Conservation (phyloP, 2,888 invertebrate species). For the Torymus texanus region DNA sequence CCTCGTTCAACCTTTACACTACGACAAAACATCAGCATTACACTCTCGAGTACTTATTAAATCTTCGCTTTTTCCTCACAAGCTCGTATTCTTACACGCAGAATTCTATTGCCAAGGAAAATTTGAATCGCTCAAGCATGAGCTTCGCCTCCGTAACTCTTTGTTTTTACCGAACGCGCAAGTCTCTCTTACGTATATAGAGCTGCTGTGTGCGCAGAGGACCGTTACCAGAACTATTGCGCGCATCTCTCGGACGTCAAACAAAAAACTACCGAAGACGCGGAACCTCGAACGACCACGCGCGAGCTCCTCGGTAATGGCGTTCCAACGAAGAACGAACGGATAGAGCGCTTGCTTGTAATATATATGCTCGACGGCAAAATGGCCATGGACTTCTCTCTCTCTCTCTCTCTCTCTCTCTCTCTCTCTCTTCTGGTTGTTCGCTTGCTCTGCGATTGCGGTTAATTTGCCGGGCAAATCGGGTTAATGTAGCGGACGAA, state of each 20-base stretch:
- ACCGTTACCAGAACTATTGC: slow-evolving; percentile 16
- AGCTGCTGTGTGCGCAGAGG: not conserved
- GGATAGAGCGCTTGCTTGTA: slow-evolving; percentile 45
- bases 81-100: too few species aligned
- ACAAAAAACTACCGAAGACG: slow-evolving; percentile 57
- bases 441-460: slow-evolving; percentile 68
- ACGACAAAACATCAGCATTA: too few species aligned
- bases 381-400: slow-evolving; percentile 42
- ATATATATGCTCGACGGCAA: slow-evolving; percentile 48
- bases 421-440: slow-evolving; percentile 58
- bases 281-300: too few species aligned
- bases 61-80: too few species aligned
- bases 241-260: slow-evolving; percentile 67
- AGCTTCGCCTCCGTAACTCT: slow-evolving; percentile 39
- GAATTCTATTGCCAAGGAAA: slow-evolving; percentile 9
- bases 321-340: slow-evolving; percentile 44
- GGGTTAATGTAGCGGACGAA: slow-evolving; percentile 74
- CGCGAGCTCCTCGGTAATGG: slow-evolving; percentile 42
- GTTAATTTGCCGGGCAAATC: slow-evolving; percentile 74
- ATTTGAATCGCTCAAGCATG: slow-evolving; percentile 41
- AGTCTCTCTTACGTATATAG: not conserved
- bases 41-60: too few species aligned
- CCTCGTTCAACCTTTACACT: too few species aligned
- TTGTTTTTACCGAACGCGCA: slow-evolving; percentile 33
- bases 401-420: slow-evolving; percentile 48